These are phyloP conservation scores for Xestoiulus laeticollis DNA, from an alignment of 2,888 invertebrate genomes.

Conservation along the genomic window DNA sequence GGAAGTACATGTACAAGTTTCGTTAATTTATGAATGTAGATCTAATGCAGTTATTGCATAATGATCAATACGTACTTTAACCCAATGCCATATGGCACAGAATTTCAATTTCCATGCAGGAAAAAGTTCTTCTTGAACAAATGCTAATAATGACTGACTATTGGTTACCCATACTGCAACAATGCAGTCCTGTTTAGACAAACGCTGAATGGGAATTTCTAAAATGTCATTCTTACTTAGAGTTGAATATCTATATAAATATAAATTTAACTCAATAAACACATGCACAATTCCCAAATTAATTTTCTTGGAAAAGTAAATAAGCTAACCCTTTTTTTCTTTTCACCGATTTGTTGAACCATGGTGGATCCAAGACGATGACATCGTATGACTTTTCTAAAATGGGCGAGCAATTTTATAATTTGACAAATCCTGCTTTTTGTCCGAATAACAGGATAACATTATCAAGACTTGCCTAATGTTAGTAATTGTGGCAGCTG, in stretches of 20 bases:
- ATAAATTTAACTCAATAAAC: slow-evolving; percentile 30
- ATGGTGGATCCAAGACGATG: slow-evolving; percentile 92
- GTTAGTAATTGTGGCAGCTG: neutral
- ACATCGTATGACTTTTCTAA: slow-evolving; percentile 72
- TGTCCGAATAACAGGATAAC: neutral
- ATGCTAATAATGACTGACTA: slow-evolving; percentile 74
- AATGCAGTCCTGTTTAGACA: slow-evolving; percentile 72
- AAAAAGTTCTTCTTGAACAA: slow-evolving; percentile 75
- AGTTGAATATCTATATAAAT: slow-evolving; percentile 75
- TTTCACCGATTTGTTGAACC: slow-evolving; percentile 94
- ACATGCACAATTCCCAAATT: neutral
- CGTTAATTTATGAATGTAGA: neutral
- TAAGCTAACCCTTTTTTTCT: slow-evolving; percentile 72
- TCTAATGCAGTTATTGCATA: neutral
- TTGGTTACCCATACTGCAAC: slow-evolving; percentile 95
- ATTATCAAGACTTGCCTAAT: neutral
- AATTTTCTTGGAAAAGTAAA: slow-evolving; percentile 66
- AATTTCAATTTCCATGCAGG: slow-evolving; percentile 79
- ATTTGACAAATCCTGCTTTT: neutral
- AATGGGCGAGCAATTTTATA: neutral
- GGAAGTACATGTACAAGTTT: neutral
- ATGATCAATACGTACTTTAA: slow-evolving; percentile 72
- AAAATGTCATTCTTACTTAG: slow-evolving; percentile 79
- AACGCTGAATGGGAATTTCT: slow-evolving; percentile 74
- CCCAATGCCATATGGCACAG: slow-evolving; percentile 84